phyloP scores from a whole-genome alignment of 2,888 invertebrate species.

The Sphaeridia pumilis region DNA sequence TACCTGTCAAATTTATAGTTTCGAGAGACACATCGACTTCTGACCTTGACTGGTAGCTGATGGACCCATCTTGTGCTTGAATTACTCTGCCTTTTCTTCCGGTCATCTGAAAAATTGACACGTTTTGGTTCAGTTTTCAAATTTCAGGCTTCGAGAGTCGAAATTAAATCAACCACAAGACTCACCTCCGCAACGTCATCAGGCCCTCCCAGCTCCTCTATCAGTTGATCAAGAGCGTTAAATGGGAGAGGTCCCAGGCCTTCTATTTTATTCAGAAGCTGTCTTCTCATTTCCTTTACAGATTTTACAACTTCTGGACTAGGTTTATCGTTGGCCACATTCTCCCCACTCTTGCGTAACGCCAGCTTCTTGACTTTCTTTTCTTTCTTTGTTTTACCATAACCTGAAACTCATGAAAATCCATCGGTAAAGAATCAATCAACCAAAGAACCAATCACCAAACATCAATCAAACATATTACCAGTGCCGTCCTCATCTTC shows the following conservation, averaged over 20 bases:
- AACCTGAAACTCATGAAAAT: conserved; percentile 8
- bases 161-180: neutral
- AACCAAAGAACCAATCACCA: neutral
- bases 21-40: conserved; percentile 93
- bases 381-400: conserved; percentile 25
- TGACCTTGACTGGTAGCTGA: conserved; percentile 87
- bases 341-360: conserved; percentile 18
- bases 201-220: conserved; percentile 95
- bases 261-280: conserved; percentile 73
- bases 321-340: neutral
- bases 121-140: neutral
- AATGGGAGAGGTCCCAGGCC: conserved; percentile 81
- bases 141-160: neutral
- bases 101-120: conserved; percentile 80
- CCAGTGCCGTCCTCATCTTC: conserved; percentile 41
- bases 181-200: conserved; percentile 87
- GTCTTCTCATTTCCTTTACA: conserved; percentile 85
- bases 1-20: conserved; percentile 88
- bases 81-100: conserved; percentile 89
- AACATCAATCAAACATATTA: neutral
- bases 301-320: conserved; percentile 63
- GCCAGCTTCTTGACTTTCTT: conserved; percentile 15
- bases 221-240: conserved; percentile 95
- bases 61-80: conserved; percentile 80
- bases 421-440: neutral